These are phyloP conservation scores for Menidia beryllina DNA, from an alignment of 2,113 vertebrate species.

Conservation along the genomic window DNA sequence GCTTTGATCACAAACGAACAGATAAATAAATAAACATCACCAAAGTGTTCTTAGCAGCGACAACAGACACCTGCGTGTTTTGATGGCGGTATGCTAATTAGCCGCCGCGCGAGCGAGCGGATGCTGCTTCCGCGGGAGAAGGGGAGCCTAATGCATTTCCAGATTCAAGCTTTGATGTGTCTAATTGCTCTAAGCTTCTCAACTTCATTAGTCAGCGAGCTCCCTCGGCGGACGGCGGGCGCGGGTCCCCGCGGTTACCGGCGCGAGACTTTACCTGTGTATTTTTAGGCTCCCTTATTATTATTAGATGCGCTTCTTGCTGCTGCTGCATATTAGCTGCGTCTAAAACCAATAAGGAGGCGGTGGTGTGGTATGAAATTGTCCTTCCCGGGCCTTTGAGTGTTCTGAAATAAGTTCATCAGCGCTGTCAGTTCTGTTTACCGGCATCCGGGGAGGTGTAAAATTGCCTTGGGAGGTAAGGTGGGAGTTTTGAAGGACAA, in stretches of 20 bases:
- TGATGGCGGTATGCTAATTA: slow-evolving; percentile 82
- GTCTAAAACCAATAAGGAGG: slow-evolving; percentile 49
- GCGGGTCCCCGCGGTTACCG: slow-evolving; percentile 73
- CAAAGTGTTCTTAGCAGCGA: slow-evolving; percentile 44
- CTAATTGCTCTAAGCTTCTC: slow-evolving; percentile 85
- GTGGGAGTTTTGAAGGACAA: slow-evolving; percentile 1
- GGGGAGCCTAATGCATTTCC: slow-evolving; percentile 85
- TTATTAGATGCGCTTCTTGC: slow-evolving; percentile 69
- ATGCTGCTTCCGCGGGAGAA: slow-evolving; percentile 75
- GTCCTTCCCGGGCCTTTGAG: neutral
- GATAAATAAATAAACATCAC: slow-evolving; percentile 8
- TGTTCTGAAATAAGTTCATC: neutral
- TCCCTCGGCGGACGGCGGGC: slow-evolving; percentile 73
- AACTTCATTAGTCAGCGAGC: slow-evolving; percentile 82
- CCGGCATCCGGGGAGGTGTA: neutral
- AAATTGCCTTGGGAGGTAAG: neutral
- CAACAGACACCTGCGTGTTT: slow-evolving; percentile 77
- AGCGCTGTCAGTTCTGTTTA: neutral
- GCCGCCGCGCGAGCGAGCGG: slow-evolving; percentile 74
- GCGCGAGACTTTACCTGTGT: slow-evolving; percentile 71
- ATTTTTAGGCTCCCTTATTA: slow-evolving; percentile 77
- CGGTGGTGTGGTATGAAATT: slow-evolving; percentile 5
- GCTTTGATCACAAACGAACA: neutral
- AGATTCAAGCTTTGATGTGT: slow-evolving; percentile 86
- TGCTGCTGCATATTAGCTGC: slow-evolving; percentile 31